Conservation (phyloP, 2,888 invertebrate genomes). For the Iselma pallidipennis region DNA sequence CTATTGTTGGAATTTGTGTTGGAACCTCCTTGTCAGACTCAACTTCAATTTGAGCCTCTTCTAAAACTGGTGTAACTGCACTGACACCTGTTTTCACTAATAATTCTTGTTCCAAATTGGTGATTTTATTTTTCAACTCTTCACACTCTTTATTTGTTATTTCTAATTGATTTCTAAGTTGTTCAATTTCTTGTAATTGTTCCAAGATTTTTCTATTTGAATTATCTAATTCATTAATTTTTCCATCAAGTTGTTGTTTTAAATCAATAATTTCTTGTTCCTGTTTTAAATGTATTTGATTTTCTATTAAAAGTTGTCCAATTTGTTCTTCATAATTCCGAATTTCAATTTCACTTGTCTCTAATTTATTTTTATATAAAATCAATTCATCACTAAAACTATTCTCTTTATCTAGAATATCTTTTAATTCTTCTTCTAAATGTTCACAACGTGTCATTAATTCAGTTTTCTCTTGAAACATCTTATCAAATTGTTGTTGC, state of each 20-base stretch:
- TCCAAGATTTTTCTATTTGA: conserved; percentile 10
- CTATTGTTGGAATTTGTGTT: conserved; percentile 32
- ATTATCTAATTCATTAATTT: conserved; percentile 23
- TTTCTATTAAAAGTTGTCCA: background rate
- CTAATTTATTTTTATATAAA: conserved; percentile 18
- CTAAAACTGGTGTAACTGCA: conserved; percentile 31
- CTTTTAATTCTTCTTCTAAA: conserved; percentile 54
- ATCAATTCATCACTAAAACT: conserved; percentile 19
- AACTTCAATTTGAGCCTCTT: conserved; percentile 23
- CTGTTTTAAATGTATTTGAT: conserved; percentile 5
- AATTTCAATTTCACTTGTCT: conserved; percentile 15
- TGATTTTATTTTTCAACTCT: conserved; percentile 23
- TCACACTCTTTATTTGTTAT: conserved; percentile 23
- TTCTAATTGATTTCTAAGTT: conserved; percentile 30
- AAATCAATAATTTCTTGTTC: conserved; percentile 33
- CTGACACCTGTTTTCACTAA: conserved; percentile 30
- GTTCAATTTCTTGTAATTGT: conserved; percentile 28
- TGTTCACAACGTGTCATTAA: conserved; percentile 50
- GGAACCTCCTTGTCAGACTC: background rate
- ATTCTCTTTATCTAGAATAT: conserved; percentile 32
- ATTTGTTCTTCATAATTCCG: conserved; percentile 18
- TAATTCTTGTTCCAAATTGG: conserved; percentile 26
- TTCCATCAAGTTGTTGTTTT: conserved; percentile 30
- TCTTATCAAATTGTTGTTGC: conserved; percentile 52
- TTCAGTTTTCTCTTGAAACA: conserved; percentile 48